Evolutionary conservation across 2,888 invertebrate species (phyloP).

Genomic region (Malacosoma neustria): DNA sequence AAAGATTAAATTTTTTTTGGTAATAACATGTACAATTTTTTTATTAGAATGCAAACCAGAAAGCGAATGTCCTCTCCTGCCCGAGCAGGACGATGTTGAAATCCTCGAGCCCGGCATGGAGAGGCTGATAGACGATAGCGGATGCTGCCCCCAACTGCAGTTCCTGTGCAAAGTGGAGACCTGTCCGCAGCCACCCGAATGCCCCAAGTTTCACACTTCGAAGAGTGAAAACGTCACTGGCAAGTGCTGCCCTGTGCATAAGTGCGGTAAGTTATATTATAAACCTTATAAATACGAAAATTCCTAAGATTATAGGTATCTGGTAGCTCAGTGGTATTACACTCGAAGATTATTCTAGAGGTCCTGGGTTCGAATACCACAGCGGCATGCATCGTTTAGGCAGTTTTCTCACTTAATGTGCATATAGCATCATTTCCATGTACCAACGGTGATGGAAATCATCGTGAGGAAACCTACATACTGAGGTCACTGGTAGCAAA

Average conservation of each 20-base stretch:
- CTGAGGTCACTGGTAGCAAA: no score
- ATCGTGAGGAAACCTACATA: no score
- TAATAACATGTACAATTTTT: background rate
- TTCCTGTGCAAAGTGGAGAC: conserved; percentile 75
- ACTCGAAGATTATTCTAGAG: no score
- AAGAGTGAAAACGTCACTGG: conserved; percentile 32
- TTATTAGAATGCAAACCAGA: conserved; percentile 80
- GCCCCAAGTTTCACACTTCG: conserved; percentile 75
- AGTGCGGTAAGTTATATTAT: conserved; percentile 81
- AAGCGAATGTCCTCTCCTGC: conserved; percentile 78
- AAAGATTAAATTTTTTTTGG: no score
- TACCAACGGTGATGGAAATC: no score
- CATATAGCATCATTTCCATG: no score
- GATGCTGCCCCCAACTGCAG: conserved; percentile 81
- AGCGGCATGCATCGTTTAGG: no score
- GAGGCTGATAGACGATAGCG: conserved; percentile 50
- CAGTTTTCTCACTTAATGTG: no score
- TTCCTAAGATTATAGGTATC: no score
- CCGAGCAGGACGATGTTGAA: conserved; percentile 48
- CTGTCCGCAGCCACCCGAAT: conserved; percentile 77
- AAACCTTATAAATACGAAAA: no score
- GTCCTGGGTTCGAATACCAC: no score
- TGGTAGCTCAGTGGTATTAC: no score
- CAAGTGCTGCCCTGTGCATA: conserved; percentile 79
- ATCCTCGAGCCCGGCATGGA: conserved; percentile 78